These are phyloP conservation scores for Antheraea pernyi DNA, from an alignment of 1,140 invertebrate genomes.

Conservation along the genomic window DNA sequence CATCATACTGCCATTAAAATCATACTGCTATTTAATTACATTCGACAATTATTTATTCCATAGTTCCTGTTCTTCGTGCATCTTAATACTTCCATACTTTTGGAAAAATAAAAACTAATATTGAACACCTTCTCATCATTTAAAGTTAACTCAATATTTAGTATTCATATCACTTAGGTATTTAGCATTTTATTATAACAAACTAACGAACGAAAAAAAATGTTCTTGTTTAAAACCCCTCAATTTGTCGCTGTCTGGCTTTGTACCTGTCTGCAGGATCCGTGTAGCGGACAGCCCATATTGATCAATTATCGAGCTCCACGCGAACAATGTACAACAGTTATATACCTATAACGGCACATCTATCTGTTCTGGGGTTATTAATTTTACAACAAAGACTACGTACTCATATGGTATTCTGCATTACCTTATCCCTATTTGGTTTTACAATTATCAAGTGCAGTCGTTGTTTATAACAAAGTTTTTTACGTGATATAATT, in stretches of 20 bases:
- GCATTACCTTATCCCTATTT: background rate
- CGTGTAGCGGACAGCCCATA: conserved; percentile 6
- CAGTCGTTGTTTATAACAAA: background rate
- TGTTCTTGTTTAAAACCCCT: background rate
- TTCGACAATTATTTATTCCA: too few species aligned
- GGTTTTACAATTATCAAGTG: conserved; percentile 1
- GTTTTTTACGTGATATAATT: background rate
- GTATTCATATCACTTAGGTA: too few species aligned
- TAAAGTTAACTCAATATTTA: too few species aligned
- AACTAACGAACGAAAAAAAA: too few species aligned
- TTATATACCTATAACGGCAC: background rate
- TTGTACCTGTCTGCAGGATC: background rate
- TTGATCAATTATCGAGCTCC: conserved; percentile 11
- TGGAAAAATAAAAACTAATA: too few species aligned
- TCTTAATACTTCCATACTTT: too few species aligned
- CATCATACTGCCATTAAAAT: too few species aligned
- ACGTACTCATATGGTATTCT: background rate
- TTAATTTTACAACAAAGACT: conserved; percentile 1
- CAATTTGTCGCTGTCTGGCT: background rate
- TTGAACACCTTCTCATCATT: too few species aligned
- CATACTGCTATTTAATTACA: too few species aligned
- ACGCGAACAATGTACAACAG: background rate
- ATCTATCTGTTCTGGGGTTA: conserved; percentile 1
- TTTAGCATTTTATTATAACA: too few species aligned
- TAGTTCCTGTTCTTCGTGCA: too few species aligned